A percentile compares a stretch with the other conserved stretches of the same genome.
Conservation (phyloP, 2,888 invertebrate genomes). For the Epistrophe grossulariae region DNA sequence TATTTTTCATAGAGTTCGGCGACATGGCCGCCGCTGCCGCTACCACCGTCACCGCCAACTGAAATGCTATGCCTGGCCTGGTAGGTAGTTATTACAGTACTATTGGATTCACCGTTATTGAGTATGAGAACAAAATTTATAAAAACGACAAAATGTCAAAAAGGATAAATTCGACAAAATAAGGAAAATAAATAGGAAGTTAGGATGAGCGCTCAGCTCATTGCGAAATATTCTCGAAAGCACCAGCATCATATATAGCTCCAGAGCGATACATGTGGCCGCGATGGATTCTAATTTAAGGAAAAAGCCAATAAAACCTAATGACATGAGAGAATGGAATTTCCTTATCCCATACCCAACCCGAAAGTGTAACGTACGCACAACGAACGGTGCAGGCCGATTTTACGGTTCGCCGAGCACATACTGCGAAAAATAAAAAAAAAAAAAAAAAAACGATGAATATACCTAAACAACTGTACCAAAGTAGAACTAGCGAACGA, state of each 20-base stretch:
- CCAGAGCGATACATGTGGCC: constrained; percentile 70
- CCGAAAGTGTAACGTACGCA: constrained; percentile 53
- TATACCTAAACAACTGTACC: constrained; percentile 36
- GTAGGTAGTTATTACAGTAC: neutral
- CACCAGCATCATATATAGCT: neutral
- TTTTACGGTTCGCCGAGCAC: constrained; percentile 72
- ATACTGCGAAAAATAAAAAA: constrained; percentile 62
- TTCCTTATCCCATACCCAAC: constrained; percentile 49
- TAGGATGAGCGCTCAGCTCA: constrained; percentile 64
- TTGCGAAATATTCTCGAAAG: constrained; percentile 61
- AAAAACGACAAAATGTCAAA: constrained; percentile 75
- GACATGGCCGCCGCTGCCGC: constrained; percentile 37
- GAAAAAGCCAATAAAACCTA: constrained; percentile 83
- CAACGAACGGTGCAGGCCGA: constrained; percentile 74
- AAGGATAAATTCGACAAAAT: constrained; percentile 61
- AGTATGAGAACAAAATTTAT: constrained; percentile 45
- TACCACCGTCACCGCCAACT: constrained; percentile 14
- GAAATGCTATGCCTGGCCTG: constrained; percentile 2
- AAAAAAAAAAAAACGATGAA: constrained; percentile 53
- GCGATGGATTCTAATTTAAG: constrained; percentile 78
- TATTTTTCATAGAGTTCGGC: constrained; percentile 68
- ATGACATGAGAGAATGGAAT: constrained; percentile 81
- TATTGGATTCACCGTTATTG: constrained; percentile 53
- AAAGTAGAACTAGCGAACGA: constrained; percentile 50
- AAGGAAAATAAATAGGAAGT: constrained; percentile 74